These are phyloP conservation scores for Labrus mixtus DNA, from an alignment of 2,113 vertebrate genomes.

Conservation along the genomic window DNA sequence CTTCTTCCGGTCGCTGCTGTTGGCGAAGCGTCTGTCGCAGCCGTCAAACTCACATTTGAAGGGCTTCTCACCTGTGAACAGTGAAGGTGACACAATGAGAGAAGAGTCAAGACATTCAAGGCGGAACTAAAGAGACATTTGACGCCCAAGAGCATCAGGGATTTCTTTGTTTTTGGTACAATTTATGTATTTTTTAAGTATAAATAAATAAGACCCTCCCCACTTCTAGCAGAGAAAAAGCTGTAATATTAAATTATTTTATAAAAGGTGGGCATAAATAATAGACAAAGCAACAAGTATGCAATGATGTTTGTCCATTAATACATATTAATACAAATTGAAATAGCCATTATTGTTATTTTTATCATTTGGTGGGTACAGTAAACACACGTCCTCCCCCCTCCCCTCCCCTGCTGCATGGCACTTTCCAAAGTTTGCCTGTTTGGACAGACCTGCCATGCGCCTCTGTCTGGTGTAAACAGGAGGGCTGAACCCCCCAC, in stretches of 20 bases:
- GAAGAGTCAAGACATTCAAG: background rate
- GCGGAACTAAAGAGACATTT: background rate
- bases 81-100: conserved; percentile 18
- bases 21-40: conserved; percentile 98
- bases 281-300: conserved; percentile 15
- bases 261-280: too few relatives aligned
- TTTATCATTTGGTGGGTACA: background rate
- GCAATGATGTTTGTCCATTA: background rate
- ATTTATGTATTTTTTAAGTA: background rate
- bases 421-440: conserved; percentile 22
- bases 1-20: conserved; percentile 99
- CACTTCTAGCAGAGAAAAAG: too few relatives aligned
- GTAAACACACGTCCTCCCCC: background rate
- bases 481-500: conserved; percentile 54
- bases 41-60: conserved; percentile 99
- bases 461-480: conserved; percentile 48
- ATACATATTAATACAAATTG: too few relatives aligned
- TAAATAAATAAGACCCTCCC: background rate
- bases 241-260: too few relatives aligned
- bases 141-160: background rate
- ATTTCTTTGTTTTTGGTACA: background rate
- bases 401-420: background rate
- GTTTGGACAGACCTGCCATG: conserved; percentile 26
- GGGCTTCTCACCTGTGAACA: conserved; percentile 94
- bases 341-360: background rate